Conservation (phyloP, 2,113 vertebrate genomes). For the Origma solitaria region DNA sequence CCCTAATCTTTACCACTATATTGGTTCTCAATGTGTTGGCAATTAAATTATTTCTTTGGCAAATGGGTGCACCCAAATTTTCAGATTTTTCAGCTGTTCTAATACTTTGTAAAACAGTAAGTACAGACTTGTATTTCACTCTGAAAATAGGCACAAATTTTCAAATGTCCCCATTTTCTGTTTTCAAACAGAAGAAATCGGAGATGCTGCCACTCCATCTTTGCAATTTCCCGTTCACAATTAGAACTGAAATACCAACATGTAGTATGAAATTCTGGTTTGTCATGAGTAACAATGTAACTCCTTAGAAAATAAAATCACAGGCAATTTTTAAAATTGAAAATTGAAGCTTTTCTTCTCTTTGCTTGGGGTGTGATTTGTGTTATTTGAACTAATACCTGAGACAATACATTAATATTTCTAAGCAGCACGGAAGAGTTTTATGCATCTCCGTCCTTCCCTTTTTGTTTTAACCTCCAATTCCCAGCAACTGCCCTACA, state of each 20-base stretch:
- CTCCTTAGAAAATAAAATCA: background rate
- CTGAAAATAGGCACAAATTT: background rate
- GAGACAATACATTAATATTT: background rate
- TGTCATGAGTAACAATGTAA: background rate
- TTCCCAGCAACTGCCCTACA: background rate
- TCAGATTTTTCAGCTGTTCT: background rate
- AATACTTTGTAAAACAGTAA: background rate
- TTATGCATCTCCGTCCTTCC: fast-evolving
- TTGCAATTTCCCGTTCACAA: background rate
- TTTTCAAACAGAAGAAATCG: background rate
- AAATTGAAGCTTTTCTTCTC: background rate
- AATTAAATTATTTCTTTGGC: background rate
- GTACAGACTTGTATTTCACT: background rate
- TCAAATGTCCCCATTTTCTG: background rate
- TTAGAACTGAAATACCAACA: background rate
- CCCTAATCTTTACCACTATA: background rate
- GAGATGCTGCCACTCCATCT: background rate
- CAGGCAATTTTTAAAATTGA: background rate
- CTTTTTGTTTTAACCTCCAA: background rate
- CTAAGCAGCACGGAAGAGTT: background rate
- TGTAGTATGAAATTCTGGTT: background rate
- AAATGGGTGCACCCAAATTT: background rate
- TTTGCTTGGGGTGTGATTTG: background rate
- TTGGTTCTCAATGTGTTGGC: background rate
- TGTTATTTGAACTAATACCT: background rate